A percentile compares a stretch with the other conserved stretches of the same genome.
These are phyloP conservation scores for Drosophila suzukii DNA, from an alignment of 1,140 invertebrate genomes.

Conservation along the genomic window DNA sequence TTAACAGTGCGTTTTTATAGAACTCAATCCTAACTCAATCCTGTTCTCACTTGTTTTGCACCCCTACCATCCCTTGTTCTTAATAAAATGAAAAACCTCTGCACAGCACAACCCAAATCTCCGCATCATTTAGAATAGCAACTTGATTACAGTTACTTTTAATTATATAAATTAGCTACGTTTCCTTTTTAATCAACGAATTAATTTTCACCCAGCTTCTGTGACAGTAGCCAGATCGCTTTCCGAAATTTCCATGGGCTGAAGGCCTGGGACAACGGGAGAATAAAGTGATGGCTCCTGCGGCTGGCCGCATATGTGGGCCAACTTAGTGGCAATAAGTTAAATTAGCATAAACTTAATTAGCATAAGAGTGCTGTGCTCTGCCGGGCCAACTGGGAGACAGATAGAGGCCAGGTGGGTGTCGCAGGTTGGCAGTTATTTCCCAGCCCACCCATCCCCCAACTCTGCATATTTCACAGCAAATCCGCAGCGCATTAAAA, in stretches of 20 bases:
- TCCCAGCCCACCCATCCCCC: not conserved
- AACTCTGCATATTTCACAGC: constrained; percentile 68
- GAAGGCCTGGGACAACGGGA: constrained; percentile 1
- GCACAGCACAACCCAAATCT: not conserved
- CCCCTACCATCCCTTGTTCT: too few species aligned
- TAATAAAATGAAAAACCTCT: not conserved
- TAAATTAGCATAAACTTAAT: constrained; percentile 83
- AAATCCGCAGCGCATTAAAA: constrained; percentile 82
- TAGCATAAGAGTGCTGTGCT: constrained; percentile 71
- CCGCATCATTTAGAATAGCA: constrained; percentile 35
- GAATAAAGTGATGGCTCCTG: constrained; percentile 46
- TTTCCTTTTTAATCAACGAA: constrained; percentile 16
- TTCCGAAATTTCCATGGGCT: constrained; percentile 17
- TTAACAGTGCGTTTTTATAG: too few species aligned
- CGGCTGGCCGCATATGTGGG: constrained; percentile 79
- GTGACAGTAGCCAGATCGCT: constrained; percentile 24
- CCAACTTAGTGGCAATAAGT: constrained; percentile 82
- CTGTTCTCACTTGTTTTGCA: too few species aligned
- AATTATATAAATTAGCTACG: constrained; percentile 64
- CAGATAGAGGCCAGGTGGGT: constrained; percentile 42
- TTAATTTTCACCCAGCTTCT: not conserved
- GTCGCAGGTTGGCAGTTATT: constrained; percentile 31
- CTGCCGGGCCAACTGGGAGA: constrained; percentile 64
- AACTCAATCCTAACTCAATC: too few species aligned
- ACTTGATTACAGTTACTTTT: constrained; percentile 42